Percentiles rank a stretch among this genome's conserved stretches.
phyloP scores from a whole-genome alignment of 2,113 vertebrate species.

The Chunga burmeisteri region DNA sequence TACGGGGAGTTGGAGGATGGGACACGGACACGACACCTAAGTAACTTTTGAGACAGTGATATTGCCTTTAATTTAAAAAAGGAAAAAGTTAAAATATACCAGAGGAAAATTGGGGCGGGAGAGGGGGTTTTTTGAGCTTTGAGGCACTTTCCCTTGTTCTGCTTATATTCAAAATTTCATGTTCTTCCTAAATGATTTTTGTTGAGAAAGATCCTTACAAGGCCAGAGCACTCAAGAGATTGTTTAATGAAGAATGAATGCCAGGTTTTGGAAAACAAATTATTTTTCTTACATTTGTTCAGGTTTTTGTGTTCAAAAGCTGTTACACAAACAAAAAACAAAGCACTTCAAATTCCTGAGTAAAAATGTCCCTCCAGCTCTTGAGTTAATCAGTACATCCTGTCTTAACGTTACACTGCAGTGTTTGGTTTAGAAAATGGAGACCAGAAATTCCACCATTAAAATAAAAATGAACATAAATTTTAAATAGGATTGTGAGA shows the following conservation, averaged over 20 bases:
- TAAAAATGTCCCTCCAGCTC: background rate
- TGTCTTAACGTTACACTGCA: background rate
- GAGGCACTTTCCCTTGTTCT: background rate
- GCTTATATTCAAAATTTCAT: background rate
- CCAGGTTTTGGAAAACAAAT: background rate
- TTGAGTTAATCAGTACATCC: background rate
- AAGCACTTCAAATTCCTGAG: background rate
- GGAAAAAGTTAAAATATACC: background rate
- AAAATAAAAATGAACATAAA: background rate
- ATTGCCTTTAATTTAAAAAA: background rate
- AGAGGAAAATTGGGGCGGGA: background rate
- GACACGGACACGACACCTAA: no score
- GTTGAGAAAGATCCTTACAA: background rate
- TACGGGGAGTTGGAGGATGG: no score
- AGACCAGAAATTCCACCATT: background rate
- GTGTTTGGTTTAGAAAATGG: background rate
- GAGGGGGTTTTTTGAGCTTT: background rate
- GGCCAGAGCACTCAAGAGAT: background rate
- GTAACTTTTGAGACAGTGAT: background rate
- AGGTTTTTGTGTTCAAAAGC: background rate
- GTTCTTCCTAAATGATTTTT: background rate
- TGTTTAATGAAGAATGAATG: background rate
- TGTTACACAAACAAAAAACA: background rate
- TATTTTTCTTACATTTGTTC: background rate
- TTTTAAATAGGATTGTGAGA: background rate